Evolutionary conservation across 1,140 invertebrate species (phyloP).

Genomic region (Lysiphlebus fabarum): DNA sequence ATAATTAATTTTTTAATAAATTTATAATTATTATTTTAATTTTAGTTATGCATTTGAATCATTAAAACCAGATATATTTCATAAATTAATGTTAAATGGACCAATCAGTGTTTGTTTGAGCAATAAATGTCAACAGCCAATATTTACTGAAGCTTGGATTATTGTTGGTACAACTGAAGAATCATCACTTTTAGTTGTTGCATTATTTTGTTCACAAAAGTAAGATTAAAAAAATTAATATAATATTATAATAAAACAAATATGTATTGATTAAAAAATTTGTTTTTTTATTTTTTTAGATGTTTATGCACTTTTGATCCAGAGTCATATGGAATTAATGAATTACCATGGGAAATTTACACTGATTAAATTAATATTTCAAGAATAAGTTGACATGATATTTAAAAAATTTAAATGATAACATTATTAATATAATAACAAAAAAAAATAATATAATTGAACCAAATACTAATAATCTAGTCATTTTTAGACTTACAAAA

Average conservation of each 20-base stretch:
- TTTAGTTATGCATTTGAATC: not conserved
- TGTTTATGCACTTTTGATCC: too few species aligned
- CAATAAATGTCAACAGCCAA: conserved; percentile 39
- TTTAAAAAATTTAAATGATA: too few species aligned
- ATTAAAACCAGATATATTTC: conserved; percentile 22
- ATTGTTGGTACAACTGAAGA: conserved; percentile 29
- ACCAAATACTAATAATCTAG: too few species aligned
- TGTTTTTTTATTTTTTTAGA: not conserved
- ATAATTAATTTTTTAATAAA: conserved; percentile 22
- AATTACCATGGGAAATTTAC: too few species aligned
- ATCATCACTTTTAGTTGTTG: conserved; percentile 31
- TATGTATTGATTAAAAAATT: not conserved
- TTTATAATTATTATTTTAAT: conserved; percentile 21
- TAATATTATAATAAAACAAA: too few species aligned
- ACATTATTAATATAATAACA: too few species aligned
- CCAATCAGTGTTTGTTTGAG: conserved; percentile 40
- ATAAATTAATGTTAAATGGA: conserved; percentile 41
- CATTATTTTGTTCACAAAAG: conserved; percentile 41
- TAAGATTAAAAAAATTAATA: too few species aligned
- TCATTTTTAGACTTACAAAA: too few species aligned
- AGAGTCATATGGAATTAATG: too few species aligned
- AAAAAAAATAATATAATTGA: too few species aligned
- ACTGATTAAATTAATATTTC: too few species aligned
- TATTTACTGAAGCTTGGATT: conserved; percentile 46
- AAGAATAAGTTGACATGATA: too few species aligned